Evolutionary conservation across 2,888 invertebrate species (phyloP).

Genomic region (Melanostoma mellinum): DNA sequence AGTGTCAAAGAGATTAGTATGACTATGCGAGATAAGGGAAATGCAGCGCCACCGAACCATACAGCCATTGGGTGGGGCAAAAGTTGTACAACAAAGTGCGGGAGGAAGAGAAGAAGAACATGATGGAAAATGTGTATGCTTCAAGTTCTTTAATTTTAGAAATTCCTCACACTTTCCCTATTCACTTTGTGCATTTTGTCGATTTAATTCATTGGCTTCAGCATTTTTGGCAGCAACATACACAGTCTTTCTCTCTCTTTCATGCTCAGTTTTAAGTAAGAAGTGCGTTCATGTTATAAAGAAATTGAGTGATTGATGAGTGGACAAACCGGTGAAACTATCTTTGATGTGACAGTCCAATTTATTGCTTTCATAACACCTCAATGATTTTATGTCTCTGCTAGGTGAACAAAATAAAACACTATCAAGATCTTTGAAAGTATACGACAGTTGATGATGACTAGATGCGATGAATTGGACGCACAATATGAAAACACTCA

Average conservation of each 20-base stretch:
- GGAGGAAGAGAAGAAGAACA: background rate
- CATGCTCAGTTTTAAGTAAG: conserved; percentile 39
- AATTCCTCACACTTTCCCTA: conserved; percentile 61
- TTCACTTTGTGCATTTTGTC: conserved; percentile 24
- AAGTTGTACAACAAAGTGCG: background rate
- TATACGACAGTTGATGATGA: too few relatives aligned
- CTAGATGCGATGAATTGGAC: too few relatives aligned
- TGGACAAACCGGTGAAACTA: conserved; percentile 51
- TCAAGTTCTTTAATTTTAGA: conserved; percentile 64
- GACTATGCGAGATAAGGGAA: conserved; percentile 43
- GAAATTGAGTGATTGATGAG: conserved; percentile 63
- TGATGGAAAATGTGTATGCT: conserved; percentile 23
- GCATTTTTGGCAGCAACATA: conserved; percentile 32
- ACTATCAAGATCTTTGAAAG: too few relatives aligned
- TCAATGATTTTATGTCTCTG: conserved; percentile 35
- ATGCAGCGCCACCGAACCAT: conserved; percentile 36
- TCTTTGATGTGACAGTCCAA: conserved; percentile 68
- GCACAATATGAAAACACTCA: too few relatives aligned
- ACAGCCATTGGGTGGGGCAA: conserved; percentile 33
- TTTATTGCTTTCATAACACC: conserved; percentile 59
- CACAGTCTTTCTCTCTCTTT: background rate
- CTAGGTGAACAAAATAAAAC: background rate
- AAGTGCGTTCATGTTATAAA: conserved; percentile 38
- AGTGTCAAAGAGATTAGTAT: conserved; percentile 70
- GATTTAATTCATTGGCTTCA: conserved; percentile 31